A percentile compares a stretch with the other conserved stretches of the same genome.
Conservation (phyloP, 2,113 vertebrate genomes). For the Cinclus cinclus region DNA sequence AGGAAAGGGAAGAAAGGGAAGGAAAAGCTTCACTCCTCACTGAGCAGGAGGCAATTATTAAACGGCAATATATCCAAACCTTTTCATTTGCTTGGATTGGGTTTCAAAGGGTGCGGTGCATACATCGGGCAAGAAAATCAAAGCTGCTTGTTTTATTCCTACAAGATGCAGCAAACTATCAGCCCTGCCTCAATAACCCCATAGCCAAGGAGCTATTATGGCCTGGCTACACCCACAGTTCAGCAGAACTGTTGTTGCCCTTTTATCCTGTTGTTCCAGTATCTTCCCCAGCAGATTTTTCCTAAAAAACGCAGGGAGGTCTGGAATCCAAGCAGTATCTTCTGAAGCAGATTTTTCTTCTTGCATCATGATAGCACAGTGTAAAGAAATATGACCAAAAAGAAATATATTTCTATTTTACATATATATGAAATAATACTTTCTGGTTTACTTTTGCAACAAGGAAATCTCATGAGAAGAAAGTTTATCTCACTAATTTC, state of each 20-base stretch:
- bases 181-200: neutral
- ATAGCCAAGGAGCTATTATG: neutral
- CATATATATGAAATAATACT: neutral
- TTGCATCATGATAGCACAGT: neutral
- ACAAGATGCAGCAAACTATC: neutral
- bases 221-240: neutral
- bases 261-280: neutral
- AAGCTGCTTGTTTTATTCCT: neutral
- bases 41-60: slow-evolving; percentile 26
- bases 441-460: neutral
- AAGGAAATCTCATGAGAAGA: neutral
- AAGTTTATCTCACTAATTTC: neutral
- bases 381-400: neutral
- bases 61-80: neutral
- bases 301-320: neutral
- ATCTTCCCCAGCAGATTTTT: neutral
- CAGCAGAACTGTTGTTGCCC: neutral
- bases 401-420: neutral
- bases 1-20: neutral
- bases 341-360: neutral
- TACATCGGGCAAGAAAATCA: neutral
- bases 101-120: neutral
- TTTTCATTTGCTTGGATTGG: slow-evolving; percentile 6
- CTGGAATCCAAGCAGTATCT: neutral
- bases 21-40: slow-evolving; percentile 18